Percentiles rank a stretch among this genome's conserved stretches.
phyloP scores from a whole-genome alignment of 2,888 invertebrate genomes.

The Leptura quadrifasciata region DNA sequence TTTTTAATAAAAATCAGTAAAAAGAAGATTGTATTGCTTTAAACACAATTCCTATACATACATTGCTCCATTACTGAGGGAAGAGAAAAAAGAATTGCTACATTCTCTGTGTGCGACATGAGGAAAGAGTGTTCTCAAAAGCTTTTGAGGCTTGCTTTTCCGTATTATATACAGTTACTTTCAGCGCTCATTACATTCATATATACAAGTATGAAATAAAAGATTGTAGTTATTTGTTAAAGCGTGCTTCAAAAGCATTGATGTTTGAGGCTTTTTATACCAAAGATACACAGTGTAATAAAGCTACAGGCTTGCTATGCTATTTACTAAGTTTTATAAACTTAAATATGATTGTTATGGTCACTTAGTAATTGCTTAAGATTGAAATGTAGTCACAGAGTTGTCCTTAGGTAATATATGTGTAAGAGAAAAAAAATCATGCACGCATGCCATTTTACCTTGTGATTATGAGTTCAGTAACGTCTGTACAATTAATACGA shows the following conservation, averaged over 20 bases:
- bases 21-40: slow-evolving; percentile 44
- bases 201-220: slow-evolving; percentile 26
- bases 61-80: slow-evolving; percentile 1
- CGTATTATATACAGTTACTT: slow-evolving; percentile 40
- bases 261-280: slow-evolving; percentile 10
- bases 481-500: too few relatives aligned
- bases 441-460: too few relatives aligned
- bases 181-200: slow-evolving; percentile 42
- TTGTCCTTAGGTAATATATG: too few relatives aligned
- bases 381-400: too few relatives aligned
- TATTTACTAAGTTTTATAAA: too few relatives aligned
- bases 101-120: slow-evolving; percentile 9
- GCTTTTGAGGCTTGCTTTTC: slow-evolving; percentile 40
- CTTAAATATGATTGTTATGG: too few relatives aligned
- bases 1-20: slow-evolving; percentile 57
- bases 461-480: too few relatives aligned
- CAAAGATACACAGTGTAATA: background rate
- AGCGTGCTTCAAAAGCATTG: slow-evolving; percentile 29
- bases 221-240: slow-evolving; percentile 38
- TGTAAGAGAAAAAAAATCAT: too few relatives aligned
- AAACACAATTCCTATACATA: slow-evolving; percentile 22
- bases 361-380: too few relatives aligned
- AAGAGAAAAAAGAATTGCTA: slow-evolving; percentile 16
- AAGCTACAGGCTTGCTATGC: too few relatives aligned
- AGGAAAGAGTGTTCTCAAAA: slow-evolving; percentile 38